phyloP scores from a whole-genome alignment of 1,140 invertebrate species.

The Caenorhabditis latens region DNA sequence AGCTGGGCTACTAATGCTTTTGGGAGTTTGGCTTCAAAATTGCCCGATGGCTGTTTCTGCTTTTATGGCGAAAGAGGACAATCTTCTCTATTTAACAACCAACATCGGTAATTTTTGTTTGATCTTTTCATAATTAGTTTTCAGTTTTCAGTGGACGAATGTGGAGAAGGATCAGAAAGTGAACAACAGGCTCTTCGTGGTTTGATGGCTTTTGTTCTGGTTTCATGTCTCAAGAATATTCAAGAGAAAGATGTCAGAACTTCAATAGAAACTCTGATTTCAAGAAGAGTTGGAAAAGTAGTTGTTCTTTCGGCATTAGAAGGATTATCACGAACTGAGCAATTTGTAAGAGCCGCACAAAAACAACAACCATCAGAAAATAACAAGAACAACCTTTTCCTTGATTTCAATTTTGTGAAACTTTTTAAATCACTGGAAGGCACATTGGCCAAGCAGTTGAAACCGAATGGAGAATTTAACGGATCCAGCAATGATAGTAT shows the following conservation, averaged over 20 bases:
- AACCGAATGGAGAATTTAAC: constrained; percentile 34
- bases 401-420: constrained; percentile 90
- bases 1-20: constrained; percentile 90
- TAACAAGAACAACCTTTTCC: constrained; percentile 85
- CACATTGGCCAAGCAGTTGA: constrained; percentile 61
- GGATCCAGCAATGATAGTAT: constrained; percentile 78
- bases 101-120: constrained; percentile 67
- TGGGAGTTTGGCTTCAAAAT: constrained; percentile 89
- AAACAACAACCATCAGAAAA: constrained; percentile 89
- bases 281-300: constrained; percentile 91
- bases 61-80: constrained; percentile 87
- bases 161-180: constrained; percentile 80
- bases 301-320: constrained; percentile 88
- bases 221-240: constrained; percentile 80
- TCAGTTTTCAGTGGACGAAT: constrained; percentile 75
- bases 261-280: constrained; percentile 87
- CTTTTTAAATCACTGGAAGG: constrained; percentile 79
- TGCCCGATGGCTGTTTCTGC: constrained; percentile 87
- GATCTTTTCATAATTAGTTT: constrained; percentile 3
- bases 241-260: constrained; percentile 10
- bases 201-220: constrained; percentile 92
- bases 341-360: constrained; percentile 90
- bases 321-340: constrained; percentile 89
- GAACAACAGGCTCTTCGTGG: constrained; percentile 91
- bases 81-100: constrained; percentile 84